Conservation (phyloP, 2,797 vertebrate species). For the Mustela erminea region DNA sequence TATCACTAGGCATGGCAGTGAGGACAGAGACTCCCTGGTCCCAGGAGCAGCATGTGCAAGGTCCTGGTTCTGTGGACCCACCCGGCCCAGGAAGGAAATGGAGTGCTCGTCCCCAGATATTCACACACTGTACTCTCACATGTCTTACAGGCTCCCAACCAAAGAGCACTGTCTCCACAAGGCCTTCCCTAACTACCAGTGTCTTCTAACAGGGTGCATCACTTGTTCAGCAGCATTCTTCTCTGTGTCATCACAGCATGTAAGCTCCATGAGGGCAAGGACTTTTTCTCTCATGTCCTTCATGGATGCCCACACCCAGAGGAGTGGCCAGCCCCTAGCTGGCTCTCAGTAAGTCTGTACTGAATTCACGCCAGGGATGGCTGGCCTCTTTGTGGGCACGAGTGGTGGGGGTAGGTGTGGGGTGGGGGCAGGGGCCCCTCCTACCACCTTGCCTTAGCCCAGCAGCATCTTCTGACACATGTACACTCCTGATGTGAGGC, state of each 20-base stretch:
- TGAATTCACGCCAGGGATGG: neutral
- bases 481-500: neutral
- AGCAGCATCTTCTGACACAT: neutral
- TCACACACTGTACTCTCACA: accelerated
- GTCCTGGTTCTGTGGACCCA: accelerated
- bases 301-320: neutral
- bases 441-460: neutral
- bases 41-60: neutral
- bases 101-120: too few species aligned
- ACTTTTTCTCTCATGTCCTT: neutral
- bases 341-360: neutral
- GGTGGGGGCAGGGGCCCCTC: neutral
- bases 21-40: neutral
- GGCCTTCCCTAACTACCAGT: neutral
- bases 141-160: neutral
- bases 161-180: neutral
- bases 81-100: neutral
- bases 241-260: neutral
- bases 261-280: neutral
- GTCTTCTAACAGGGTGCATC: neutral
- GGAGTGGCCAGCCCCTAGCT: neutral
- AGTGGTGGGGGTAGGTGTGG: neutral
- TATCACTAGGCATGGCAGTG: neutral
- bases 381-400: neutral
- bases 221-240: neutral